phyloP scores from a whole-genome alignment of 1,140 invertebrate genomes.

The Ridgeia piscesae region DNA sequence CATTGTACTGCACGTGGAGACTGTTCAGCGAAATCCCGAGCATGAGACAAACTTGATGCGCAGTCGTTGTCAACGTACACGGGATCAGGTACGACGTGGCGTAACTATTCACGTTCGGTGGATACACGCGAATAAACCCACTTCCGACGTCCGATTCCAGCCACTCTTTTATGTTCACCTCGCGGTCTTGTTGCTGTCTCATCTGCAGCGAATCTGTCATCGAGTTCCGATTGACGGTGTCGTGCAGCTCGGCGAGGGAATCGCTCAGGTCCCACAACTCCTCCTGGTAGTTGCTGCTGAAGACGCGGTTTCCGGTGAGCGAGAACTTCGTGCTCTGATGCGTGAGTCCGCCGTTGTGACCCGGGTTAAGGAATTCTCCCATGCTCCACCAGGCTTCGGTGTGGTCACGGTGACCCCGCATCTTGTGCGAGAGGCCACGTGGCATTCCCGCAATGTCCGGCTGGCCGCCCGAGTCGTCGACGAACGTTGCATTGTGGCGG shows the following conservation, averaged over 20 bases:
- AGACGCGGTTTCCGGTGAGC: slow-evolving; percentile 27
- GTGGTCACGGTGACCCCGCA: slow-evolving; percentile 23
- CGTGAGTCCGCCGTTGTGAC: slow-evolving; percentile 35
- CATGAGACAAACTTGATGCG: slow-evolving; percentile 50
- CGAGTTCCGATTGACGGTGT: slow-evolving; percentile 31
- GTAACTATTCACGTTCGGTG: slow-evolving; percentile 38
- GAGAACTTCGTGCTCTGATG: slow-evolving; percentile 44
- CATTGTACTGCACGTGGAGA: slow-evolving; percentile 55
- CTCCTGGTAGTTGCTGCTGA: slow-evolving; percentile 26
- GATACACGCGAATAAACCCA: slow-evolving; percentile 53
- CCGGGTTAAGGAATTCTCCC: slow-evolving; percentile 37
- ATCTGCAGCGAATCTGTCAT: slow-evolving; percentile 29
- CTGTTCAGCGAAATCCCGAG: slow-evolving; percentile 38
- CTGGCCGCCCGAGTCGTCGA: not conserved
- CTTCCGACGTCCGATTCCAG: slow-evolving; percentile 48
- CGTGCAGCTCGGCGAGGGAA: slow-evolving; percentile 53
- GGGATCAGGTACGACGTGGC: slow-evolving; percentile 48
- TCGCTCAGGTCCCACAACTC: slow-evolving; percentile 55
- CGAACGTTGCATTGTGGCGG: not conserved
- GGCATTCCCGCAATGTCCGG: not conserved
- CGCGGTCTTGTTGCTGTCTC: slow-evolving; percentile 15
- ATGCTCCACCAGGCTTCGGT: slow-evolving; percentile 54
- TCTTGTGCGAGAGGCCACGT: not conserved
- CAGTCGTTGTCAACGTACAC: slow-evolving; percentile 50
- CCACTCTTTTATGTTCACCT: slow-evolving; percentile 47